Conservation (phyloP, 2,113 vertebrate genomes). For the Lota lota region DNA sequence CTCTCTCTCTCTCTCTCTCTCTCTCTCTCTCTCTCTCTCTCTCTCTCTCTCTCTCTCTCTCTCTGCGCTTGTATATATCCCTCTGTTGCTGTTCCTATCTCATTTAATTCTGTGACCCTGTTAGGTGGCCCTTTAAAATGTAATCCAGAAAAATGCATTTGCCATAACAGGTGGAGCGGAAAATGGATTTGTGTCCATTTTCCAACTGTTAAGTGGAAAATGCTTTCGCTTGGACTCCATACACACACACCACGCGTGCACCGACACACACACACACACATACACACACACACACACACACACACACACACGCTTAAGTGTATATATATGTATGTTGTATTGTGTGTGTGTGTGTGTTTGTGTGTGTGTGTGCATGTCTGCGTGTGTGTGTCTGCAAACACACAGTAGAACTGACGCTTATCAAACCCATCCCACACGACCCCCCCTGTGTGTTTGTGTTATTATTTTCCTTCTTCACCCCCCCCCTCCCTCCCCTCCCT, state of each 20-base stretch:
- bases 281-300: too few species aligned
- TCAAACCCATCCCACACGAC: conserved; percentile 8
- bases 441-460: conserved; percentile 15
- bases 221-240: conserved; percentile 21
- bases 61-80: conserved; percentile 7
- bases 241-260: too few species aligned
- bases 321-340: background rate
- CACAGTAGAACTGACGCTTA: conserved; percentile 23
- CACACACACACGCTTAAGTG: background rate
- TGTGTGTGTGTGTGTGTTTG: background rate
- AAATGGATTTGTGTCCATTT: conserved; percentile 56
- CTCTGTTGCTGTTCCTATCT: conserved; percentile 18
- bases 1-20: too few species aligned
- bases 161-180: conserved; percentile 55
- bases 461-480: conserved; percentile 9
- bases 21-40: too few species aligned
- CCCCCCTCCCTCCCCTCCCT: conserved; percentile 16
- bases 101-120: conserved; percentile 19
- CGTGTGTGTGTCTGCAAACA: background rate
- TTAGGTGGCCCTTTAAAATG: conserved; percentile 35
- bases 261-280: too few species aligned
- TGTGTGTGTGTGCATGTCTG: conserved; percentile 13
- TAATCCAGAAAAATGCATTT: conserved; percentile 54
- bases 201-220: conserved; percentile 38
- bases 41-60: background rate